These are phyloP conservation scores for Sylvilagus floridanus DNA, from an alignment of 2,797 vertebrate species.

Conservation along the genomic window DNA sequence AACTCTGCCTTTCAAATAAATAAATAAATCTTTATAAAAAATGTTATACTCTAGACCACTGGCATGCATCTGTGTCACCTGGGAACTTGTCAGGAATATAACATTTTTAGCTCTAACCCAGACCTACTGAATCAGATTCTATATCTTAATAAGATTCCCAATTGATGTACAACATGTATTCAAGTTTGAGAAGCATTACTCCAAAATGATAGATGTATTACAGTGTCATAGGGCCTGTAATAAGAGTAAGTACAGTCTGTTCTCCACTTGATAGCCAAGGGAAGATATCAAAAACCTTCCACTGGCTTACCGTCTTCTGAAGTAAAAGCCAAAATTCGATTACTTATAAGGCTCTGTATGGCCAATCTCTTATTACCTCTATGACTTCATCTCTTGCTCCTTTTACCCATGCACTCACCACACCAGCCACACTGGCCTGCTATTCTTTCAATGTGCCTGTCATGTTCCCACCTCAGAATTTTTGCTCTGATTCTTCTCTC, in stretches of 20 bases:
- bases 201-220: conserved; percentile 31
- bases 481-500: neutral
- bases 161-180: conserved; percentile 26
- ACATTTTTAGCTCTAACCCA: neutral
- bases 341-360: neutral
- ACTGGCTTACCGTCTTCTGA: neutral
- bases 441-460: conserved; percentile 25
- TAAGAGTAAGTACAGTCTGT: neutral
- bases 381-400: conserved; percentile 33
- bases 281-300: conserved; percentile 32
- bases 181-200: conserved; percentile 37
- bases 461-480: neutral
- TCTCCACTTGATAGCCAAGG: neutral
- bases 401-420: neutral
- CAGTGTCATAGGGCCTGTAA: neutral
- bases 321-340: conserved; percentile 40
- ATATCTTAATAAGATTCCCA: conserved; percentile 39
- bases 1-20: too few species aligned
- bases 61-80: neutral
- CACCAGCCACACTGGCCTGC: neutral
- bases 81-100: conserved; percentile 46
- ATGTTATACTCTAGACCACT: neutral
- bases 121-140: neutral
- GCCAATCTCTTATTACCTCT: neutral
- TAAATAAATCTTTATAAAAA: neutral